phyloP scores from a whole-genome alignment of 2,888 invertebrate genomes.

The Ectemnius cavifrons region DNA sequence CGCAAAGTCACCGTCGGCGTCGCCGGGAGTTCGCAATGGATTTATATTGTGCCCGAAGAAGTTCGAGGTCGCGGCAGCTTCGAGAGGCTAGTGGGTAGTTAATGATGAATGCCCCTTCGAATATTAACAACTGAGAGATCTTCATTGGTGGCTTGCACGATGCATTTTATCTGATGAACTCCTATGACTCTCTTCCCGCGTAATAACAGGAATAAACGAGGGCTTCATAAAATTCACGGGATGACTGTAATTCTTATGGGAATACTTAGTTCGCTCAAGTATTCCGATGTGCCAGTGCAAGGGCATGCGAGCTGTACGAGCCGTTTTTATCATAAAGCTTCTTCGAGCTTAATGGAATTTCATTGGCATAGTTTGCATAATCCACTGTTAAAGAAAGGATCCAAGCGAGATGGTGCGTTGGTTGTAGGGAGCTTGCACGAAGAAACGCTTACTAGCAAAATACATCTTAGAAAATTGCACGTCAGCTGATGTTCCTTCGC shows the following conservation, averaged over 20 bases:
- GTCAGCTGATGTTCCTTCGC: too few relatives aligned
- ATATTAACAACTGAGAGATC: too few relatives aligned
- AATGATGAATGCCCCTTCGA: too few relatives aligned
- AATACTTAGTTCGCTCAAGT: background rate
- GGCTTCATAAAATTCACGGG: background rate
- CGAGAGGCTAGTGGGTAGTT: too few relatives aligned
- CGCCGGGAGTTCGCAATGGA: too few relatives aligned
- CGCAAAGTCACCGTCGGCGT: background rate
- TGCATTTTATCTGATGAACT: too few relatives aligned
- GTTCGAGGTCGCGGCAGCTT: too few relatives aligned
- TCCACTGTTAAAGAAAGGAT: background rate
- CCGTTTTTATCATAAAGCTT: background rate
- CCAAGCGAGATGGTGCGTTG: background rate
- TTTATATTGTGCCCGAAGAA: too few relatives aligned
- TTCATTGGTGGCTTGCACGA: too few relatives aligned
- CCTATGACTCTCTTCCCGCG: background rate
- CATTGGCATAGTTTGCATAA: conserved; percentile 10
- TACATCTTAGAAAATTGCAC: too few relatives aligned
- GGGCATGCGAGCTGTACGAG: background rate
- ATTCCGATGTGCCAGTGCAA: background rate
- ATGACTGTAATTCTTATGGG: background rate
- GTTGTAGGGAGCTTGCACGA: too few relatives aligned
- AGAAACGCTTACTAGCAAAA: too few relatives aligned
- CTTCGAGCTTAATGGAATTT: conserved; percentile 4
- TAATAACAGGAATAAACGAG: background rate